Base-by-base conservation (phyloP, 2,113 vertebrate genomes). In the Aspidoscelis tigris region DNA sequence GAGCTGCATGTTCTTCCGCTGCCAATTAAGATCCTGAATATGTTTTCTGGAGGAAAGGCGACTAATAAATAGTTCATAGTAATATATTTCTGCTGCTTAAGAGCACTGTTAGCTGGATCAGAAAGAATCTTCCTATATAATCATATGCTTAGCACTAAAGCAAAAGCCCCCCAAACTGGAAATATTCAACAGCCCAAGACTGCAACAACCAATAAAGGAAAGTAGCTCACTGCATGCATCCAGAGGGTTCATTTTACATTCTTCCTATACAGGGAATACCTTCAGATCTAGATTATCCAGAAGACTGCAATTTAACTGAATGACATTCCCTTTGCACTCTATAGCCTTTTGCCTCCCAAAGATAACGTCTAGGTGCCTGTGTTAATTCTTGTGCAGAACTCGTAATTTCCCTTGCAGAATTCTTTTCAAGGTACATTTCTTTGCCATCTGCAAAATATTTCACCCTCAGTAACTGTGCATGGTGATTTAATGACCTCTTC, bases 21-120 rank as follows among this genome's bases (percentile, higher is more conserved):
- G 98, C 98, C 98, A 99, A 94, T 99, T 99, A 88, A 99, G 93
- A 88, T 99, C 99, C 71, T 99, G 98, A 92, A 99, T 99, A 87
- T 97, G 97, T 91, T 99, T 99, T 92, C 99, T 99, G 80, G 66
- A 82, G 86, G 89, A 79, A 76, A 55, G 5, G 80, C 7, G 0
- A 21, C 18, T 5, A 0, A 20, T 39, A 44, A 81, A 76, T 81
- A 20, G 70, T n/a, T 77, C 76, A 33, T 5, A 1, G 3, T 61
- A 39, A 75, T 84, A 79, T 76, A 12, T 3, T 47, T 61, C 12
- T 16, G 7, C 3, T 80, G 75, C 41, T 26, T 50, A 78, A 79
- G 44, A 78, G 33, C 12, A 65, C 12, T 50, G 0, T 9, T 64
- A 55, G 82, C 68, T 20, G 44, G 6, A 33, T 2, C 41, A 86